Conservation (phyloP, 2,113 vertebrate species). For the Bothrops jararaca region DNA sequence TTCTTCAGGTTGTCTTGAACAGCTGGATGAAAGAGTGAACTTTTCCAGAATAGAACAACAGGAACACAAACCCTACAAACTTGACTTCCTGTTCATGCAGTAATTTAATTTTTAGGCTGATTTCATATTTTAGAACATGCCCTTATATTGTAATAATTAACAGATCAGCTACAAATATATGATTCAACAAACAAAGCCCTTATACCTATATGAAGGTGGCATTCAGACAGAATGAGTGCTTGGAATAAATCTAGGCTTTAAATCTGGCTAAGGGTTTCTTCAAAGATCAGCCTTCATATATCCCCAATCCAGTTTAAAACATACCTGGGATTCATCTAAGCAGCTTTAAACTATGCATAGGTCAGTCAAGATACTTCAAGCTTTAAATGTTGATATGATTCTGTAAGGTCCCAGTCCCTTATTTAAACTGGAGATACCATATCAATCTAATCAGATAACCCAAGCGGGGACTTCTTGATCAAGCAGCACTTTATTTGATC, state of each 20-base stretch:
- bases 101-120: background rate
- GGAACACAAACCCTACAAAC: background rate
- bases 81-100: background rate
- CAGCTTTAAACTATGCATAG: background rate
- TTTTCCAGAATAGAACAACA: background rate
- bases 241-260: background rate
- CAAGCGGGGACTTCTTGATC: too few relatives aligned
- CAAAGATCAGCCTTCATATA: background rate
- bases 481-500: too few relatives aligned
- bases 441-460: too few relatives aligned
- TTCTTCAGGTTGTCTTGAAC: background rate
- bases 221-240: background rate
- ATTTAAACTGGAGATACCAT: too few relatives aligned
- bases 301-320: background rate
- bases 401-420: too few relatives aligned
- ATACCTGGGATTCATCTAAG: background rate
- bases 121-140: background rate
- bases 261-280: background rate
- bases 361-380: background rate
- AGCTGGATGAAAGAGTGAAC: background rate
- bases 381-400: background rate
- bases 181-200: background rate
- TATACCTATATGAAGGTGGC: background rate
- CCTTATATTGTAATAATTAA: background rate
- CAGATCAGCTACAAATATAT: background rate